Evolutionary conservation across 2,888 invertebrate genomes (phyloP).

Genomic region (Drosophila pegasa): DNA sequence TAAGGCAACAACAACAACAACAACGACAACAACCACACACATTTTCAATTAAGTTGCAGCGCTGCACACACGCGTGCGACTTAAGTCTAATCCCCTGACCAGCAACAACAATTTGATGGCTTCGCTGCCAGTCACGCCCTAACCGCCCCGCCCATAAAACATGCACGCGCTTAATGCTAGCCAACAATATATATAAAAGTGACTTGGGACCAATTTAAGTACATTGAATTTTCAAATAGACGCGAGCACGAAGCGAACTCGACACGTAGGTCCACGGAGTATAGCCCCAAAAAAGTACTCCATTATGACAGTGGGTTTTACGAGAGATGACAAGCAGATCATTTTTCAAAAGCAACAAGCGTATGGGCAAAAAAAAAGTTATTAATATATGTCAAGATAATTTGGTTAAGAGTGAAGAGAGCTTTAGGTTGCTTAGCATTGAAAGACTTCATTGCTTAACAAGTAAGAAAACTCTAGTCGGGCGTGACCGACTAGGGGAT

Average conservation of each 20-base stretch:
- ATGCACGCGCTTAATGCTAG: constrained; percentile 44
- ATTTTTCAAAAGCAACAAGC: constrained; percentile 5
- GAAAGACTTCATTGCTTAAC: no score
- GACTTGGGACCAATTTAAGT: constrained; percentile 34
- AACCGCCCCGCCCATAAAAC: constrained; percentile 30
- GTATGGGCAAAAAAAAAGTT: neutral
- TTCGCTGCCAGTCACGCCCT: constrained; percentile 1
- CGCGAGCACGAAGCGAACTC: neutral
- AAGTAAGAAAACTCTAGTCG: no score
- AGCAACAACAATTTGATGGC: constrained; percentile 45
- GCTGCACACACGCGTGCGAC: constrained; percentile 42
- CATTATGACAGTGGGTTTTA: neutral
- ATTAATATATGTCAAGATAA: constrained; percentile 2
- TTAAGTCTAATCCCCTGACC: constrained; percentile 62
- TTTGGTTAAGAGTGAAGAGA: neutral
- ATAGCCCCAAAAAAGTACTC: neutral
- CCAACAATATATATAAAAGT: constrained; percentile 8
- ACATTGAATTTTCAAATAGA: constrained; percentile 31
- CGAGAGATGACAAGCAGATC: neutral
- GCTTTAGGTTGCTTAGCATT: no score
- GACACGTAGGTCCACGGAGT: constrained; percentile 17
- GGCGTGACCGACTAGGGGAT: no score
- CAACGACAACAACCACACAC: constrained; percentile 20
- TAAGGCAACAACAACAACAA: constrained; percentile 11
- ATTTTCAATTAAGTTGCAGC: constrained; percentile 67